Percentiles rank a stretch among this genome's conserved stretches.
phyloP scores from a whole-genome alignment of 2,797 vertebrate species.

The Pseudochaenichthys georgianus region DNA sequence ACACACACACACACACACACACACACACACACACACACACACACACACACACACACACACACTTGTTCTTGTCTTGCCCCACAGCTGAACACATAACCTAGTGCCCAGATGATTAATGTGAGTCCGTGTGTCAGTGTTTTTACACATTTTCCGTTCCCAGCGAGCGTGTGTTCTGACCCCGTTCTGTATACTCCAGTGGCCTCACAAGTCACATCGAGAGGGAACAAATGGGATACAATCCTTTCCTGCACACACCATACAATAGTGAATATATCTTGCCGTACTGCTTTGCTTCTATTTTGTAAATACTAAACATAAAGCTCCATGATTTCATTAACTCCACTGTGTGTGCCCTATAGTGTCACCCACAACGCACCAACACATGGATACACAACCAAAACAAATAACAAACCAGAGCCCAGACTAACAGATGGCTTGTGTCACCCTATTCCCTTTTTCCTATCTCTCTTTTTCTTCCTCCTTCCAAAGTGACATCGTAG shows the following conservation, averaged over 20 bases:
- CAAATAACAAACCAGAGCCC: constrained; percentile 65
- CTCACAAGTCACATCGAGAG: constrained; percentile 50
- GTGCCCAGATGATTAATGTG: constrained; percentile 75
- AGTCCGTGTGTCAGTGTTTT: constrained; percentile 69
- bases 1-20: constrained; percentile 5
- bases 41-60: constrained; percentile 8
- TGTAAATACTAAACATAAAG: constrained; percentile 33
- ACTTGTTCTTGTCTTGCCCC: constrained; percentile 48
- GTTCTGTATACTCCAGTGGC: constrained; percentile 51
- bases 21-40: constrained; percentile 5
- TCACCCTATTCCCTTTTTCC: constrained; percentile 60
- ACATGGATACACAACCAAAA: constrained; percentile 63
- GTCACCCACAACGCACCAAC: constrained; percentile 63
- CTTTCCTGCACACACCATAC: constrained; percentile 37
- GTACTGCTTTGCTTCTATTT: constrained; percentile 21
- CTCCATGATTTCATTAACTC: constrained; percentile 40
- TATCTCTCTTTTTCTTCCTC: constrained; percentile 57
- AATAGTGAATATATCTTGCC: constrained; percentile 21
- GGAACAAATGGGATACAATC: constrained; percentile 49
- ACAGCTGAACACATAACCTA: constrained; percentile 70
- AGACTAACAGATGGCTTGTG: constrained; percentile 78
- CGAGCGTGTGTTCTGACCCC: constrained; percentile 59
- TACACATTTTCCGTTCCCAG: constrained; percentile 61
- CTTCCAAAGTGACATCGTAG: constrained; percentile 65
- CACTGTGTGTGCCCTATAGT: constrained; percentile 27